Base-by-base conservation (phyloP, 1,140 invertebrate species). In the Stratiolaelaps scimitus region DNA sequence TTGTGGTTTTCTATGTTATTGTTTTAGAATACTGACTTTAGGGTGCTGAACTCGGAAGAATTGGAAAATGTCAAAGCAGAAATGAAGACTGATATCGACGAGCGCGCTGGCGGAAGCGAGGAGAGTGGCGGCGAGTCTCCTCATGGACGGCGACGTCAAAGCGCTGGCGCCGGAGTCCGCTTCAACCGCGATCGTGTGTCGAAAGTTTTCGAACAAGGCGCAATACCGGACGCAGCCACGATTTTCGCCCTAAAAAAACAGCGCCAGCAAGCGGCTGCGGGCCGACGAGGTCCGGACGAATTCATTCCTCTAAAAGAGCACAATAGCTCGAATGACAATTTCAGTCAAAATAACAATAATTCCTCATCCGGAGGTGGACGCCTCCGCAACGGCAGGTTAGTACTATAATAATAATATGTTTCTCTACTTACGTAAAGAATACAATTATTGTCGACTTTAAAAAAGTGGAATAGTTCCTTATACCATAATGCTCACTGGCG, bases 241-340 rank as follows among this genome's bases (percentile, higher is more conserved):
- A 96, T 97, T 74, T 92, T 96, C 78, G 88, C 89, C 67, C 89
- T 90, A 23, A 81, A 92, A 70, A 96, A 95, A 78, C 83, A 86
- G 68, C 80, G 92, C 71, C 91, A 95, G 78, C 67, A 60, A 60
- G 83, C 88, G 80, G 53, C 53, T 6, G 34, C 69, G 64, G 26
- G 91, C 85, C 20, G 75, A 23, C 13, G 86, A 73, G 85, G 88
- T 78, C 79, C 83, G 73, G 86, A 85, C 64, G 87, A 89, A 73
- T 87, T 81, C 74, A 83, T 92, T 73, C 84, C 87, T 28, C 69
- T 90, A 26, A 85, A 89, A 73, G 85, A 89, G 64, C 73, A 74
- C 2, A 73, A 74, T 43, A 71, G 68, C 40, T 67, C 46, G 34
- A 69, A 69, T 43, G 67, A 70, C n/a, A 70, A 40, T 40, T 40